Base-by-base conservation (phyloP, 2,113 vertebrate species). In the Cepphus grylle region DNA sequence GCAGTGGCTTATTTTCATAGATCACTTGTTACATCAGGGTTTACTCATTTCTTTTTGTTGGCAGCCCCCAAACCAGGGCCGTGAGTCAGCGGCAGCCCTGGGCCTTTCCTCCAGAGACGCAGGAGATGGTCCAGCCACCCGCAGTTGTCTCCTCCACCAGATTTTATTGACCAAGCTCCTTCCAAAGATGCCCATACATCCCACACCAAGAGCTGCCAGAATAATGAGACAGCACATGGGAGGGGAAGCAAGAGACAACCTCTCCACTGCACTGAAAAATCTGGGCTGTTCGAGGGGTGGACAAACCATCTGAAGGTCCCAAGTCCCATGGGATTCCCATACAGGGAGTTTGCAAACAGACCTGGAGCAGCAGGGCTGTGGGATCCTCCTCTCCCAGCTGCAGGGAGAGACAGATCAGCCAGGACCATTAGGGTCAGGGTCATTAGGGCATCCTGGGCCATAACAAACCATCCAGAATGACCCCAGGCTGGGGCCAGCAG, bases 51-150 rank as follows among this genome's bases (percentile, higher is more conserved):
- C 58, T 19, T 49, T 53, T 12, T 61, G 38, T 88, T 53, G 56
- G 30, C 84, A 52, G 73, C 74, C 58, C 84, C 74, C 70, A 93
- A 12, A n/a, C 2, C 5, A 4, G 63, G 47, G 20, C 73, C 4
- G 0, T 69, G 92, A 90, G 90, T 43, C 94, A 97, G 89, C 81
- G 90, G 65, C 90, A 80, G 43, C 92, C 43, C 58, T 8, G 18
- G 45, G 21, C 6, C 58, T n/a, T 82, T n/a, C 22, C 62, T 85
- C 66, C 43, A 25, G 66, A 47, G 19, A 32, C 1, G 6, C 29
- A n/a, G 45, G 72, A 65, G 78, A 47, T 36, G 34, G 49, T 59
- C 71, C 81, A 59, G 71, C 27, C 65, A 79, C 67, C 47, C 2
- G 23, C 1, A 0, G 47, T 23, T 38, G 21, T 19, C 82, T 74